phyloP scores from a whole-genome alignment of 2,888 invertebrate genomes.

The Dyspetes luteomarginatus region DNA sequence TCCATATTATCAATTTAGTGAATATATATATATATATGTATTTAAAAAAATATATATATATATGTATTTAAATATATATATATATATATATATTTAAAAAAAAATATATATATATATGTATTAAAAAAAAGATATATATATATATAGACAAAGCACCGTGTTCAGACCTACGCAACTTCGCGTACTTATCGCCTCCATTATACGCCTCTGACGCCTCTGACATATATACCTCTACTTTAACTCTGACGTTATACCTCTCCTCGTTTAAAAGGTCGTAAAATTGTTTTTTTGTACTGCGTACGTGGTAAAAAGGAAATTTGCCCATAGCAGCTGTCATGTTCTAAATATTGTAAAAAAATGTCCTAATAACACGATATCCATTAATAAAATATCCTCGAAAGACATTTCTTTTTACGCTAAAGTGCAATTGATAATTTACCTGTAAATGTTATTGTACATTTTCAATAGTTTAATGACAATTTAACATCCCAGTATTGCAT shows the following conservation, averaged over 20 bases:
- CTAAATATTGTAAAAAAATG: too few species aligned
- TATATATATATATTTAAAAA: too few species aligned
- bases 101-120: too few species aligned
- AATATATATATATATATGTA: neutral
- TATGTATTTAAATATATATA: too few species aligned
- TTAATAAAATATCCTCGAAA: neutral
- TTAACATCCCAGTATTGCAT: neutral
- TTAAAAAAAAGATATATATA: too few species aligned
- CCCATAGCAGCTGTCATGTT: too few species aligned
- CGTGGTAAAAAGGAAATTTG: too few species aligned
- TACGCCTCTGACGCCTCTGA: neutral
- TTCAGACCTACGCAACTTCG: slow-evolving; percentile 36
- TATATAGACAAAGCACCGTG: too few species aligned
- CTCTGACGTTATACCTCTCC: too few species aligned
- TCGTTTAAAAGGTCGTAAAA: too few species aligned
- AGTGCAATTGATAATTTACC: neutral
- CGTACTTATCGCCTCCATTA: slow-evolving; percentile 19
- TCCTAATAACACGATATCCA: neutral
- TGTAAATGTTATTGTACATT: neutral
- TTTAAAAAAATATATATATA: neutral
- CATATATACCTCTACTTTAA: neutral
- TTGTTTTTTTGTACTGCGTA: too few species aligned
- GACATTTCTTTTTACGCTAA: neutral
- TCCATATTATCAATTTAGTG: slow-evolving; percentile 34
- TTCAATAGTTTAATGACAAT: neutral